Evolutionary conservation across 2,113 vertebrate species (phyloP).

Genomic region (Fulmarus glacialis): DNA sequence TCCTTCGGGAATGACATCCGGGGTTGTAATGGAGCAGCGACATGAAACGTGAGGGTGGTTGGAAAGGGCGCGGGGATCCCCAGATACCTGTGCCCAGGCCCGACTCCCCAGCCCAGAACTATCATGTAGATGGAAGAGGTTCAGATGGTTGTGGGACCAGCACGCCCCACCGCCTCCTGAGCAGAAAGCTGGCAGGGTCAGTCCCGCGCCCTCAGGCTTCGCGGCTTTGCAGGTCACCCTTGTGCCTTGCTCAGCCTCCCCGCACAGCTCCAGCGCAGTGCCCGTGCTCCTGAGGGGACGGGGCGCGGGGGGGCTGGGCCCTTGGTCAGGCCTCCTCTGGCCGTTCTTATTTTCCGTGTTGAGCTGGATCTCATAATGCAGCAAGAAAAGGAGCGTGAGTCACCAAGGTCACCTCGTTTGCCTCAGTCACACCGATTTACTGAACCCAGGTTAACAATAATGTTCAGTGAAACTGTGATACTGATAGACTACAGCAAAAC

Average conservation of each 20-base stretch:
- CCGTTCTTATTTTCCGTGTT: rapidly evolving
- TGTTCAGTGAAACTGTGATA: neutral
- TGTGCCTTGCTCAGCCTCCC: too few species aligned
- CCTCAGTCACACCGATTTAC: too few species aligned
- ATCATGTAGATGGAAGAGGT: rapidly evolving
- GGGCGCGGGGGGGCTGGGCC: neutral
- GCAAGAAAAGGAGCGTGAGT: neutral
- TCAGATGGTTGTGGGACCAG: neutral
- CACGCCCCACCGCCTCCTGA: rapidly evolving
- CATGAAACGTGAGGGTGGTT: rapidly evolving
- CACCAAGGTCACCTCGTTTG: neutral
- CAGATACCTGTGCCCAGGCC: rapidly evolving
- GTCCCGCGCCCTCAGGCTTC: rapidly evolving
- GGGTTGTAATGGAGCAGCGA: rapidly evolving
- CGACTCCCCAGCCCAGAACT: rapidly evolving
- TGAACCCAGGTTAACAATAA: neutral
- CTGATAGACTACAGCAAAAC: neutral
- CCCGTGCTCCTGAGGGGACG: neutral
- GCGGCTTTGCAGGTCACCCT: rapidly evolving
- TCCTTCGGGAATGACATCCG: neutral
- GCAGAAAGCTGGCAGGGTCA: rapidly evolving
- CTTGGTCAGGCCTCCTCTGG: rapidly evolving
- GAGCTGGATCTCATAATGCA: rapidly evolving
- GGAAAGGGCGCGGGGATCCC: neutral
- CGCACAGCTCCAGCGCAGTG: rapidly evolving